Base-by-base conservation (phyloP, 2,888 invertebrate genomes). In the Scaptomyza reducta region DNA sequence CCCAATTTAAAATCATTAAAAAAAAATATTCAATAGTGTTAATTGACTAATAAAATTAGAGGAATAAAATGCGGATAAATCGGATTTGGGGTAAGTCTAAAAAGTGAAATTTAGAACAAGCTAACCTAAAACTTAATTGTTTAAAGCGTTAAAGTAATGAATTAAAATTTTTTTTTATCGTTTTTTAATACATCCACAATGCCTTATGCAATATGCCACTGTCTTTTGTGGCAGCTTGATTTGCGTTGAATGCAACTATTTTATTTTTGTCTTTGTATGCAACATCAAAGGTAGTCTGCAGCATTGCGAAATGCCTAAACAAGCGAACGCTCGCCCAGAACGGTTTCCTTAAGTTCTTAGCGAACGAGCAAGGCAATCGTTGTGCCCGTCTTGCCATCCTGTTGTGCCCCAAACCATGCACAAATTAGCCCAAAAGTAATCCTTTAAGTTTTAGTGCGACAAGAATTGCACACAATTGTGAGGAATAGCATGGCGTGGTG, bases 341-440 rank as follows among this genome's bases (percentile, higher is more conserved):
- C 10, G 10, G 55, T 61, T 54, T 59, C 53, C 62, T 70, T 59
- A 50, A 59, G 46, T 66, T 74, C 40, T 58, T 31, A 16, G 31
- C 31, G 14, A 38, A 2, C 7, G 22, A 51, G n/a, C 27, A 14
- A 53, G 67, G 51, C 67, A 70, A 70, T 74, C 71, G 67, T 68
- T 71, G 67, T 66, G 46, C 49, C 45, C 14, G 29, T 18, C 51
- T 47, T 45, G 51, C 14, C 40, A 47, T 33, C 46, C 53, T 56
- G 25, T 51, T 40, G 27, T 16, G 40, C 25, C 44, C 47, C 62
- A 54, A 56, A 54, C 61, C 69, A 57, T 51, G 70, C 80, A 73
- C 56, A 85, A 84, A 84, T 85, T 84, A 84, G 85, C 84, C 73
- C 64, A 79, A 79, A 83, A 84, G 79, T 84, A 84, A 84, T 84